These are phyloP conservation scores for Mus minutoides DNA, from an alignment of 2,797 vertebrate genomes.

Conservation along the genomic window DNA sequence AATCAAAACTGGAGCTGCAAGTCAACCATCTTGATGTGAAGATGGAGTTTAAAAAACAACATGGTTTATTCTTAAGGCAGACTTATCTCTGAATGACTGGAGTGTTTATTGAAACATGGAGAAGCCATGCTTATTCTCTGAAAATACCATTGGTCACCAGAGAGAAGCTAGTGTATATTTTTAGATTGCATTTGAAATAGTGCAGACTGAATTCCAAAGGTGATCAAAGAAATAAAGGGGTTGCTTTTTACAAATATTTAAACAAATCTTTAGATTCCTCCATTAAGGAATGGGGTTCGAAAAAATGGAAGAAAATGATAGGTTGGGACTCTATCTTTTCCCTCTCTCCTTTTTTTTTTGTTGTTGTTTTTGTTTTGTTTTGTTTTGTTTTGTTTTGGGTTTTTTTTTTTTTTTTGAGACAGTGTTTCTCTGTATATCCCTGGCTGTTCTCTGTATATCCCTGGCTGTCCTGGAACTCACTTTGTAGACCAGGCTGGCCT, in stretches of 20 bases:
- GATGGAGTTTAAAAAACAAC: not conserved
- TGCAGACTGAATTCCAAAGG: not conserved
- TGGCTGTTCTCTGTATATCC: too few species aligned
- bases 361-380: too few species aligned
- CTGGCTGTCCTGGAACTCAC: too few species aligned
- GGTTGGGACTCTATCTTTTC: not conserved
- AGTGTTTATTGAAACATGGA: not conserved
- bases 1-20: slow-evolving; percentile 54
- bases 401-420: too few species aligned
- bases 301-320: not conserved
- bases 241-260: slow-evolving; percentile 36
- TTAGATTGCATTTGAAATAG: slow-evolving; percentile 19
- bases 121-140: not conserved
- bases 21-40: slow-evolving; percentile 24
- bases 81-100: slow-evolving; percentile 28
- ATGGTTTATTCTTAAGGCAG: not conserved
- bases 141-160: not conserved
- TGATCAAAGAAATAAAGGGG: not conserved
- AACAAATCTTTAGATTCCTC: slow-evolving; percentile 19
- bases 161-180: not conserved
- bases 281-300: not conserved
- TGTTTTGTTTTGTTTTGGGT: too few species aligned
- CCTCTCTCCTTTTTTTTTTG: not conserved
- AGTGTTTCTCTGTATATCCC: too few species aligned
- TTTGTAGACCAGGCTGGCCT: too few species aligned